Percentiles rank a stretch among this genome's conserved stretches.
Conservation (phyloP, 2,113 vertebrate genomes). For the Calidris pygmaea region DNA sequence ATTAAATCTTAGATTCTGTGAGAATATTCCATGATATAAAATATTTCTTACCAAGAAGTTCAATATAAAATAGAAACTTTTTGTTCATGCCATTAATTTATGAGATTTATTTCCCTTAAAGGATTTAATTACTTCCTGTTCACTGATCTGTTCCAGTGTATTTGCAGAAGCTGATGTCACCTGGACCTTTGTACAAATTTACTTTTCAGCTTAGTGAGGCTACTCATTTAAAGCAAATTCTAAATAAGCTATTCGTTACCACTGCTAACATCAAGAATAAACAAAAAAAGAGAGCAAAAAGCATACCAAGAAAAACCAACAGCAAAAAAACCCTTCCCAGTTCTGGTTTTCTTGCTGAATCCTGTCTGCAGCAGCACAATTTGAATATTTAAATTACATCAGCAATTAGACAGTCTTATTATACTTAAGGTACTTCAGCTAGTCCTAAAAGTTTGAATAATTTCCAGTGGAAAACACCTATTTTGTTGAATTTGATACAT, state of each 20-base stretch:
- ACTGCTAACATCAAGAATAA: background rate
- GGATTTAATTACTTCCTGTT: slow-evolving; percentile 49
- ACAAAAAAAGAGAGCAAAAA: background rate
- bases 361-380: background rate
- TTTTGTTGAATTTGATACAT: background rate
- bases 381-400: background rate
- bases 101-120: slow-evolving; percentile 25
- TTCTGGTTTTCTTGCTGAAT: background rate
- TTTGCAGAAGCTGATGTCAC: slow-evolving; percentile 61
- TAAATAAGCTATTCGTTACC: background rate
- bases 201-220: slow-evolving; percentile 48
- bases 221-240: slow-evolving; percentile 32
- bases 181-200: slow-evolving; percentile 44
- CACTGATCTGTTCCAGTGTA: slow-evolving; percentile 36
- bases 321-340: background rate
- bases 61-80: background rate
- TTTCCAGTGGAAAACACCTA: background rate
- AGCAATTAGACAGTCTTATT: background rate
- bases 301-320: background rate
- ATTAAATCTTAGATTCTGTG: background rate
- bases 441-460: background rate
- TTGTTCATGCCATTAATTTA: background rate
- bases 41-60: background rate
- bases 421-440: background rate
- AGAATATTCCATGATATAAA: background rate